Evolutionary conservation across 2,113 vertebrate species (phyloP).

Genomic region (Trematomus loennbergii): DNA sequence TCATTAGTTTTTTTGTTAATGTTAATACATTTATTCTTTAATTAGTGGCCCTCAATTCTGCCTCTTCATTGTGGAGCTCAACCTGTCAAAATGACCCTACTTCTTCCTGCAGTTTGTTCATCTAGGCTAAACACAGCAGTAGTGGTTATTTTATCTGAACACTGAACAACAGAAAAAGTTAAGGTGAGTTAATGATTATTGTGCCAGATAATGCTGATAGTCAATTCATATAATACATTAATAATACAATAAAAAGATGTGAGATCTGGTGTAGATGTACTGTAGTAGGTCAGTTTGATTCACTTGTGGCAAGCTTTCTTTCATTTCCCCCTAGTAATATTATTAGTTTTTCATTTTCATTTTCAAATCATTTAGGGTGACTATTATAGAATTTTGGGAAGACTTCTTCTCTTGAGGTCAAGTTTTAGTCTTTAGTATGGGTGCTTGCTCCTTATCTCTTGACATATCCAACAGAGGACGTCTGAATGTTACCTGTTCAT

Average conservation of each 20-base stretch:
- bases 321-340: no score
- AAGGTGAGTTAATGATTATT: no score
- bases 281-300: no score
- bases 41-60: conserved; percentile 70
- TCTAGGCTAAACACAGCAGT: neutral
- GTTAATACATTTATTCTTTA: conserved; percentile 81
- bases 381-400: no score
- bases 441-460: conserved; percentile 6
- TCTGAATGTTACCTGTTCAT: conserved; percentile 69
- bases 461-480: conserved; percentile 58
- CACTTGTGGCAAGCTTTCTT: no score
- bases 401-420: conserved; percentile 9
- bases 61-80: conserved; percentile 49
- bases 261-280: no score
- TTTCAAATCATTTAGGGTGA: no score
- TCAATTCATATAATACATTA: no score
- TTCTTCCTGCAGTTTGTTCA: conserved; percentile 1
- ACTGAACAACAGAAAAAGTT: no score
- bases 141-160: neutral
- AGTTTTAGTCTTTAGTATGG: conserved; percentile 11
- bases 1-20: conserved; percentile 72
- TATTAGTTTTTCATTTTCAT: no score
- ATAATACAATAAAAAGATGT: no score
- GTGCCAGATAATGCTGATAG: no score
- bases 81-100: conserved; percentile 44